Base-by-base conservation (phyloP, 2,113 vertebrate species). In the Vulpes vulpes region DNA sequence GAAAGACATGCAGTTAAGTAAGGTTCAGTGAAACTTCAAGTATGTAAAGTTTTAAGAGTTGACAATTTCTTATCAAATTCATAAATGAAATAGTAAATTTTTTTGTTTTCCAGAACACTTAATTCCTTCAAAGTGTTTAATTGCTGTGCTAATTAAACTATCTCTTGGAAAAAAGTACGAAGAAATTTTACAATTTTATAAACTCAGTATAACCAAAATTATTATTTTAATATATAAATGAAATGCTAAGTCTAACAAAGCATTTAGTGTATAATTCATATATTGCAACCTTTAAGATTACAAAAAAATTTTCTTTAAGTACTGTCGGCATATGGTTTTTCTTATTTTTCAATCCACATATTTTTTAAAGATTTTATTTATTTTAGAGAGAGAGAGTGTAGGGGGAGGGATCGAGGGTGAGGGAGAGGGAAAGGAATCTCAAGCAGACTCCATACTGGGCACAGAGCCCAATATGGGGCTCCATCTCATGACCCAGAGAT, bases 151-250 rank as follows among this genome's bases (percentile, higher is more conserved):
- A n/a, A 83, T n/a, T 92, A 96, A 93, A 78, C 8, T 74, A 0
- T 82, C 20, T 88, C 35, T 67, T 95, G 85, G 90, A 89, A 80
- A 38, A 79, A 83, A 79, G 14, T 79, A 38, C 19, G 73, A 9
- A 8, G 55, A 14, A 85, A 80, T 79, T 92, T 1, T 49, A 55
- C 27, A 73, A 3, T 89, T 95, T 91, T 91, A 30, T 85, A 57
- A 62, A 69, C 32, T 82, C 22, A 2, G 20, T 92, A 4, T 60
- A 60, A 93, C 78, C 79, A 19, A 73, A 89, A 85, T 57, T 27
- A 25, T 32, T 85, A 1, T 71, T 95, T 85, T 69, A 71, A 84
- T 59, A 62, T 94, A 32, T 84, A 91, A 88, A 38, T 95, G 43
- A 69, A 91, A 67, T 91, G 17, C 11, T 89, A 92, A 90, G n/a